Base-by-base conservation (phyloP, 2,113 vertebrate genomes). In the Psittacara wagleri region DNA sequence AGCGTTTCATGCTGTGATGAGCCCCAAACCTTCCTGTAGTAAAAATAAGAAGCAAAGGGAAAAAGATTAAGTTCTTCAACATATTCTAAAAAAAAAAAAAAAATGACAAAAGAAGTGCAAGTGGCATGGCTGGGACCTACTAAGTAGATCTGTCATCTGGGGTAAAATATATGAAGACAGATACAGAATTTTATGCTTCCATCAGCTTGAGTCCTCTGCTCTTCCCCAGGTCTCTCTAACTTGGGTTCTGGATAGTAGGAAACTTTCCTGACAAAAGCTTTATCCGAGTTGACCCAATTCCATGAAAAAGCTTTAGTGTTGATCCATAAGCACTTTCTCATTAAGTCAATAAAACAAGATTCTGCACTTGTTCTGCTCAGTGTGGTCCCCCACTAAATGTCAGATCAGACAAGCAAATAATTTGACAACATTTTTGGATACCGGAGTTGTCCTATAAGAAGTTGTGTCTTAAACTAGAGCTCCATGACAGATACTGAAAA, bases 301-400 rank as follows among this genome's bases (percentile, higher is more conserved):
- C 52, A 51, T 41, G 43, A 83, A 83, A 82, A 90, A 83, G 3
- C 11, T 28, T 64, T 52, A 61, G 17, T 49, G 37, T 68, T 90
- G 70, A 61, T 72, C 51, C 35, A 61, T 69, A 92, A 95, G 16
- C 67, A 86, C 7, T 79, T 92, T 79, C 28, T 76, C 9, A 37
- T 55, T n/a, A 46, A 82, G 48, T 67, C 90, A 88, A 90, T 87
- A 94, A 87, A 87, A 87, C 29, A 96, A 80, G 90, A 91, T 91
- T 81, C 59, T 80, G 43, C 13, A 14, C 22, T 66, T 69, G 29
- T 16, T 88, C 29, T 83, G 24, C 64, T 77, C 59, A 77, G 44
- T 44, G 80, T 81, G 61, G 17, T 52, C 39, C 28, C 39, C 77
- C 0, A 0, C 11, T 74, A 83, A 74, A 59, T 81, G 70, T 75